Evolutionary conservation across 2,888 invertebrate genomes (phyloP).

Genomic region (Troides oblongomaculatus): DNA sequence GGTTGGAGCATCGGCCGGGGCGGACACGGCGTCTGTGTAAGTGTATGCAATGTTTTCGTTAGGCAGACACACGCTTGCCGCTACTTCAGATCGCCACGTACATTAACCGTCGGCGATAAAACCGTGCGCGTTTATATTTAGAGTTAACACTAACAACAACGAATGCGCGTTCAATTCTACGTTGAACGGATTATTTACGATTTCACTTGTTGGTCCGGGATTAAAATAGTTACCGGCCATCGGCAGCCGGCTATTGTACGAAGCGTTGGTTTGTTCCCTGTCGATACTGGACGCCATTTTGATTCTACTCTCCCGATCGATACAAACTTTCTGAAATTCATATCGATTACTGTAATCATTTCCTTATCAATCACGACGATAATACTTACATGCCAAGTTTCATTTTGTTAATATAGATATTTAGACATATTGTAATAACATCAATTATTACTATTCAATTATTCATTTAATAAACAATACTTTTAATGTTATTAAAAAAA

Average conservation of each 20-base stretch:
- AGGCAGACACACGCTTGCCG: constrained; percentile 2
- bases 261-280: background rate
- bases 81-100: constrained; percentile 2
- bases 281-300: background rate
- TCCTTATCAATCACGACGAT: too few relatives aligned
- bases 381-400: too few relatives aligned
- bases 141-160: constrained; percentile 35
- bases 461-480: too few relatives aligned
- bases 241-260: constrained; percentile 11
- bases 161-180: constrained; percentile 45
- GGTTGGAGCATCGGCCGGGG: too few relatives aligned
- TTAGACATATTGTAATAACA: too few relatives aligned
- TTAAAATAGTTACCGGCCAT: constrained; percentile 28
- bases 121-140: constrained; percentile 41
- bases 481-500: too few relatives aligned
- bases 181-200: constrained; percentile 48
- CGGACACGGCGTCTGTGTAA: too few relatives aligned
- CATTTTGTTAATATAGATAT: too few relatives aligned
- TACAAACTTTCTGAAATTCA: too few relatives aligned
- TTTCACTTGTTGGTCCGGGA: constrained; percentile 23
- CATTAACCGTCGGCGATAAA: constrained; percentile 32
- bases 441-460: too few relatives aligned
- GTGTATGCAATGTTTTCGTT: background rate
- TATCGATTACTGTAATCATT: too few relatives aligned
- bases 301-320: background rate